Base-by-base conservation (phyloP, 2,113 vertebrate genomes). In the Paramisgurnus dabryanus region DNA sequence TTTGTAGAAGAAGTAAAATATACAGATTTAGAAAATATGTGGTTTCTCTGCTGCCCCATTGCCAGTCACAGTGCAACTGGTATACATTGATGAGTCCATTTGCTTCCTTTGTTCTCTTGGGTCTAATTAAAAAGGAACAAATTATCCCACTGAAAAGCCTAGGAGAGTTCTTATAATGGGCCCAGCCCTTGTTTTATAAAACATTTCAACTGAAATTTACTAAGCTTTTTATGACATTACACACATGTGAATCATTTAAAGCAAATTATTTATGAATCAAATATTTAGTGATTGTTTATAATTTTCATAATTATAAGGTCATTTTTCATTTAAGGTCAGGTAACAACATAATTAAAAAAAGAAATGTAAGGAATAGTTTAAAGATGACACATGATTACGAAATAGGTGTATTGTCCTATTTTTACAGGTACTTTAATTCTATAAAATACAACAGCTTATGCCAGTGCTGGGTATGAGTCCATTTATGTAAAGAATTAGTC, bases 121-220 rank as follows among this genome's bases (percentile, higher is more conserved):
- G n/a, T 18, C 10, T 72, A 5, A 43, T 72, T 72, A 73, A 40
- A 72, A 58, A 9, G 15, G 3, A 57, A 12, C 15, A 43, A 4
- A 43, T 43, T 5, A 72, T 58, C 34, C 34, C 69, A 57, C 17
- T 5, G 39, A 53, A n/a, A n/a, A 61, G n/a, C 5, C 6, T 9
- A 63, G 49, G 57, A 49, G 22, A 34, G n/a, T 49, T 22, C 27
- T 58, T 15, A 43, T 9, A 40, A 47, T 60, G 60, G 7, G 43
- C 43, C 73, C 40, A 74, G 39, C 73, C 73, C 58, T 64, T 39
- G 8, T 4, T 49, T 43, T 45, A 43, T 39, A 60, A 55, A 72
- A 53, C 39, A 61, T 40, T 45, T 6, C 1, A 72, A 0, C 39
- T 27, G 55, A 34, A 55, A 70, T 70, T 70, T 34, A 57, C 18